Base-by-base conservation (phyloP, 2,113 vertebrate genomes). In the Elachura formosa region DNA sequence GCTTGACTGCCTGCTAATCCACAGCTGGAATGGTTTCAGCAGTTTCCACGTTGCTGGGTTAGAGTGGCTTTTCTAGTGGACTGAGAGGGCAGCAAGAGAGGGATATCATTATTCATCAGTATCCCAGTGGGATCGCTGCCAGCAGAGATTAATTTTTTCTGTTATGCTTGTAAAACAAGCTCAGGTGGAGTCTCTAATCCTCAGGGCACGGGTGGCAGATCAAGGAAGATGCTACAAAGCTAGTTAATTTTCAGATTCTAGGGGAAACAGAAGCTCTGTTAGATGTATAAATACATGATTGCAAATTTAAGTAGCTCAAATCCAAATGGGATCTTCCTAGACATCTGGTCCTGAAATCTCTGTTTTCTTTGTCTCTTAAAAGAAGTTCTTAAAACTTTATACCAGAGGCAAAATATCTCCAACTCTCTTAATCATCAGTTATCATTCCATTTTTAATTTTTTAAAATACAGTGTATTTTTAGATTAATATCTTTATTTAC, bases 71-170 rank as follows among this genome's bases (percentile, higher is more conserved):
- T 98, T 98, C 98, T 98, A 98, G 98, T 98, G 98, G 98, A 98
- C 98, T 98, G 98, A 98, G 98, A 98, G 98, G 98, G 98, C 98
- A 98, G 98, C 97, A 96, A 98, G 98, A 98, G 98, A 98, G 97
- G 98, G 97, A 98, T 98, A 98, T 98, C 98, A 98, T 98, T 98
- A 98, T 98, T 98, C 98, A 98, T 98, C 98, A 98, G 98, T 98
- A 97, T 98, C 98, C 98, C 98, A 97, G 97, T 97, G 98, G 98
- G 98, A 98, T 97, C 59, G 18, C 98, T 98, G 98, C 98, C 98
- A 98, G 98, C 97, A 98, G 98, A 98, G 98, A 98, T 98, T 98
- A 98, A 98, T 98, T 98, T 98, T 98, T 98, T 98, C 98, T 98
- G 98, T 98, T 98, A 98, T 98, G 98, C 98, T 98, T 98, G 98